Evolutionary conservation across 2,888 invertebrate species (phyloP).

Genomic region (Agonopterix heracliana): DNA sequence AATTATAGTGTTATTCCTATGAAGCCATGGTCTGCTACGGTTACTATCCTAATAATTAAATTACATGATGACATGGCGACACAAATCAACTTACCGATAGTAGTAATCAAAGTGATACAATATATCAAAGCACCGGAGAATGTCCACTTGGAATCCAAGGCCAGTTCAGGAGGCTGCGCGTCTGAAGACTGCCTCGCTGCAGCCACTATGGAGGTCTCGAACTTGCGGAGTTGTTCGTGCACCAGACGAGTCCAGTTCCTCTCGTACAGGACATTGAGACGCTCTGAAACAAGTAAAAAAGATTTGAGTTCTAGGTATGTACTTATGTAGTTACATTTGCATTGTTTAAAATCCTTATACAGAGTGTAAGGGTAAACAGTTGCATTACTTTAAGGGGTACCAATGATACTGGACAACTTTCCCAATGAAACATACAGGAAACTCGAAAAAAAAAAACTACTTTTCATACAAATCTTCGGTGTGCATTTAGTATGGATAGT

Average conservation of each 20-base stretch:
- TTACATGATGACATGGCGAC: too few relatives aligned
- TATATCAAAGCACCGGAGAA: conserved; percentile 90
- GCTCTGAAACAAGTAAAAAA: conserved; percentile 73
- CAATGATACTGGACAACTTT: too few relatives aligned
- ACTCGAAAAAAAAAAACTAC: too few relatives aligned
- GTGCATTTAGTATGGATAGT: too few relatives aligned
- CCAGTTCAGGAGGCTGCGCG: conserved; percentile 47
- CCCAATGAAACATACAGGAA: too few relatives aligned
- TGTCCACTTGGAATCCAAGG: conserved; percentile 82
- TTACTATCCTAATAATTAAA: too few relatives aligned
- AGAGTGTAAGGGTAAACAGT: too few relatives aligned
- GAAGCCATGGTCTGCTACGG: too few relatives aligned
- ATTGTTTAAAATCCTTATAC: neutral
- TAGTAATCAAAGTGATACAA: conserved; percentile 91
- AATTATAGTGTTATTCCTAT: too few relatives aligned
- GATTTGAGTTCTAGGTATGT: neutral
- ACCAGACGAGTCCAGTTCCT: conserved; percentile 89
- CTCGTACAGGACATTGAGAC: conserved; percentile 88
- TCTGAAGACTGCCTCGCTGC: conserved; percentile 78
- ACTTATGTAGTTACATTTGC: neutral
- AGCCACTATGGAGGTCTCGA: conserved; percentile 86
- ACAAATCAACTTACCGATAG: conserved; percentile 80
- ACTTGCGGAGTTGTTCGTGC: conserved; percentile 84
- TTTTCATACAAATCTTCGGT: too few relatives aligned
- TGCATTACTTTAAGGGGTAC: too few relatives aligned